These are phyloP conservation scores for Drosophila lini DNA, from an alignment of 1,140 invertebrate genomes.

Conservation along the genomic window DNA sequence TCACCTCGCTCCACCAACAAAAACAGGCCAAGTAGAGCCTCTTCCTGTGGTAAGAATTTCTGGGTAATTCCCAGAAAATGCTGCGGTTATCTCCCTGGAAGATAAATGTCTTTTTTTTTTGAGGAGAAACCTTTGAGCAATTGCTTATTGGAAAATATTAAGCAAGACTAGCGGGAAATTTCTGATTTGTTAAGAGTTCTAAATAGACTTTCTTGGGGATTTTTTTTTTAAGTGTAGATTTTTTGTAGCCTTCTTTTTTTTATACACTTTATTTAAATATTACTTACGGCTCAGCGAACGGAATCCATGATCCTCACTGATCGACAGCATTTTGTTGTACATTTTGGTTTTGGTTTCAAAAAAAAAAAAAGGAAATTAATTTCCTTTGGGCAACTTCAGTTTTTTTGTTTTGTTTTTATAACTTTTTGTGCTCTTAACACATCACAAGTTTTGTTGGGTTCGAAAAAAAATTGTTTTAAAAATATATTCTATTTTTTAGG, in stretches of 20 bases:
- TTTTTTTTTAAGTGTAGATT: not conserved
- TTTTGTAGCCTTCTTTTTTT: not conserved
- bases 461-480: conserved; percentile 39
- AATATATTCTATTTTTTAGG: not conserved
- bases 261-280: not conserved
- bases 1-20: conserved; percentile 5
- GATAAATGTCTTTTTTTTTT: conserved; percentile 1
- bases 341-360: conserved; percentile 36
- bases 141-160: conserved; percentile 32
- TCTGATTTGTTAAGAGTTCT: not conserved
- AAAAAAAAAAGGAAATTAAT: conserved; percentile 37
- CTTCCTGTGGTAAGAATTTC: conserved; percentile 24
- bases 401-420: conserved; percentile 5
- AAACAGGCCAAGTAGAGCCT: conserved; percentile 20
- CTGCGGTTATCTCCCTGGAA: conserved; percentile 47
- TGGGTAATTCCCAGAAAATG: conserved; percentile 59
- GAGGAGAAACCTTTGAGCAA: not conserved
- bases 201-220: not conserved
- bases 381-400: not conserved
- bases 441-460: conserved; percentile 43
- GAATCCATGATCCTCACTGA: conserved; percentile 84
- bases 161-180: not conserved
- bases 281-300: conserved; percentile 84
- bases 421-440: conserved; percentile 35
- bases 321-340: conserved; percentile 84